Evolutionary conservation across 2,797 vertebrate species (phyloP).

Genomic region (Nothura maculosa): DNA sequence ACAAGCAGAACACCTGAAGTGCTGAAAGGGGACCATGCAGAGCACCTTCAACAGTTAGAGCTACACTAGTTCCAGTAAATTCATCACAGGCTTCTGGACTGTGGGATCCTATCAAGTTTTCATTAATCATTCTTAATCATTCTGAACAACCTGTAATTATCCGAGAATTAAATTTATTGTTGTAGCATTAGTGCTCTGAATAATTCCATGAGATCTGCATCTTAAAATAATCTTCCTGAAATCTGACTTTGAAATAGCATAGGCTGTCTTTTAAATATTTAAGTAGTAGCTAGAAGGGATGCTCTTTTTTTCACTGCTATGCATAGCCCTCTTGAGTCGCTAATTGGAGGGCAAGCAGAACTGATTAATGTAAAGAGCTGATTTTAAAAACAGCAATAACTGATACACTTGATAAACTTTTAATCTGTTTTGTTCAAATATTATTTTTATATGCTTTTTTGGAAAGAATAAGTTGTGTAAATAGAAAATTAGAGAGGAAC

Average conservation of each 20-base stretch:
- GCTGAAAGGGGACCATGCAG: not conserved
- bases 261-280: not conserved
- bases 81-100: not conserved
- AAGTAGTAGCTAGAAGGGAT: not conserved
- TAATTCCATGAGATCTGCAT: not conserved
- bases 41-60: not conserved
- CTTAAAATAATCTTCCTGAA: not conserved
- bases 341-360: not conserved
- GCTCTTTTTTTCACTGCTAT: not conserved
- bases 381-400: not conserved
- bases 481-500: not conserved
- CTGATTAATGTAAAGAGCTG: not conserved
- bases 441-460: not conserved
- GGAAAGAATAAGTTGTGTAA: not conserved
- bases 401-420: not conserved
- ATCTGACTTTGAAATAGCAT: not conserved
- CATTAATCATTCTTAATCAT: not conserved
- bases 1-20: not conserved
- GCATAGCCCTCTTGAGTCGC: not conserved
- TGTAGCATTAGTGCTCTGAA: not conserved
- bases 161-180: not conserved
- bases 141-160: not conserved
- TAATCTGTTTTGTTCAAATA: not conserved
- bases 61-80: not conserved
- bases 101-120: not conserved